Base-by-base conservation (phyloP, 2,888 invertebrate genomes). In the Pollenia griseotomentosa region DNA sequence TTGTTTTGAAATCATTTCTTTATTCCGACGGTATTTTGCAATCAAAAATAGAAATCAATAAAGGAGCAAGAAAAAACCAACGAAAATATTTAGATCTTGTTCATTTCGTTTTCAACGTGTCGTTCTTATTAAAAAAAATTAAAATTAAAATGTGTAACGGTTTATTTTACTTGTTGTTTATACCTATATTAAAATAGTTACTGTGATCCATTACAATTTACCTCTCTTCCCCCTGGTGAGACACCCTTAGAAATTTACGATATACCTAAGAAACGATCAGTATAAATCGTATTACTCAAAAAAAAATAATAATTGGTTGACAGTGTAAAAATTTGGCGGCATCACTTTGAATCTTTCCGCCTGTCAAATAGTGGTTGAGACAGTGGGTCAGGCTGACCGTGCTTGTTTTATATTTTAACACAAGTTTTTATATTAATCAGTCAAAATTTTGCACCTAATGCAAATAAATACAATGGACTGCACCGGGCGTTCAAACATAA, bases 401-500 rank as follows among this genome's bases (percentile, higher is more conserved):
- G 5, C n/a, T 23, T 53, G 9, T 63, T 53, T 40, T 14, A 33
- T 46, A 46, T 16, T 40, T 44, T 55, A 11, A 33, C 11, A 48
- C 16, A 16, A 48, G 6, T 63, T n/a, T 61, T 53, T 6, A 40
- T 2, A 33, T 12, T 53, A 65, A 66, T 74, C 33, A 33, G 71
- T 51, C 33, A 66, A 79, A 66, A 82, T 71, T 77, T 82, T 63
- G n/a, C 77, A 77, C 48, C 87, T 73, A 87, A 89, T 89, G 89
- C 89, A 88, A 88, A 74, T 89, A n/a, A 88, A 87, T 82, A 88
- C 75, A 61, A 90, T 90, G 90, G 89, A 90, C 89, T 90, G 90
- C 86, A 89, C 88, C 84, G 85, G 84, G 63, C 89, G 90, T 89
- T 89, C 89, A 84, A 90, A 88, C 88, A 83, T 89, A 86, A 78